Evolutionary conservation across 2,888 invertebrate genomes (phyloP), one percentile per base, ranked within the genome.

Genomic region (Melinopterus prodromus): DNA sequence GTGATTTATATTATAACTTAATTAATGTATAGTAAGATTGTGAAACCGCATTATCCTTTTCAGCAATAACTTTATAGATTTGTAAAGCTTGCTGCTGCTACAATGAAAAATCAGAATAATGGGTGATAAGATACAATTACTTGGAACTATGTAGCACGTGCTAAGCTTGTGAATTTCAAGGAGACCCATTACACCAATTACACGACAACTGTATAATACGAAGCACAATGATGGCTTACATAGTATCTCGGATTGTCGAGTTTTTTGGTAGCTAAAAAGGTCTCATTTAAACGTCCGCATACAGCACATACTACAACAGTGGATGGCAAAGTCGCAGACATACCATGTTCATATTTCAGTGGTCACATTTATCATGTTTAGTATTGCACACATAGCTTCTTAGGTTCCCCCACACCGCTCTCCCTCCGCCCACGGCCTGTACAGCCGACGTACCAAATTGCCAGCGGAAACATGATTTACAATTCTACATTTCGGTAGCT

Each of bases 361-460:
- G 76, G 76, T 38, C 71, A 71, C 79, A 79, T 79, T 79, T 79
- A 79, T 79, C 79, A 79, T 79, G 71, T 79, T 79, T 79, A 79
- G 79, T 38, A 79, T 70, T 76, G 79, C 71, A 71, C 76, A 76
- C 76, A 26, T 38, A 69, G 35, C 76, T 79, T 79, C 79, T 79
- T 76, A 76, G 53, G 53, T 53, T 53, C 53, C 6, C 38, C 7
- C 53, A 53, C 5, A 53, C 53, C 7, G 53, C 53, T 70, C 16
- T 74, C 74, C 69, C 35, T 35, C 36, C 35, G 16, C 78, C 76
- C 74, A 26, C 16, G 1, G 9, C 7, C 53, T 2, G 53, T 9
- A 53, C 53, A 53, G 37, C 35, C 74, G 74, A 36, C n/a, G 74
- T 35, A 37, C 35, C 76, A 76, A 79, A 79, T 79, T 79, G 76